phyloP scores from a whole-genome alignment of 2,888 invertebrate species.

The Allolobophora icterica region DNA sequence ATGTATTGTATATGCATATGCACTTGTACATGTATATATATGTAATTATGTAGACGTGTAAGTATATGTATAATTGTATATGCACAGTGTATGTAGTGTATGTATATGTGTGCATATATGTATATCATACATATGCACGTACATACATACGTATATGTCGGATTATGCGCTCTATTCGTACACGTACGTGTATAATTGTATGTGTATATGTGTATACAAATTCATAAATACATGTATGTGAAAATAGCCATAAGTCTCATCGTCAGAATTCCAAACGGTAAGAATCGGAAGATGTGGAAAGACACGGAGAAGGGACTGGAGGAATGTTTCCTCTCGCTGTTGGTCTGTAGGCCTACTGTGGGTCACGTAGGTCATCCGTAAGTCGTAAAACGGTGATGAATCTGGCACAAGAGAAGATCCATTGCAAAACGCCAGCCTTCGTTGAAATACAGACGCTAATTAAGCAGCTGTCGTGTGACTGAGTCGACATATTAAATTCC shows the following conservation, averaged over 20 bases:
- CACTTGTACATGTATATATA: neutral
- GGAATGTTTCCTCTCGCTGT: neutral
- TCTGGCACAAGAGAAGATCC: neutral
- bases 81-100: too few species aligned
- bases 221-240: neutral
- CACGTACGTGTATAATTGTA: neutral
- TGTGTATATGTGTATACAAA: neutral
- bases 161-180: too few species aligned
- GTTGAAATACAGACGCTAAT: neutral
- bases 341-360: neutral
- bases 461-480: too few species aligned
- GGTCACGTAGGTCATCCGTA: neutral
- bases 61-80: neutral
- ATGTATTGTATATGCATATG: neutral
- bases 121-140: too few species aligned
- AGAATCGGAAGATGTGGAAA: conserved; percentile 5
- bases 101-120: too few species aligned
- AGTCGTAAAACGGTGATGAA: neutral
- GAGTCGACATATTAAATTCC: too few species aligned
- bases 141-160: too few species aligned
- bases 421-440: neutral
- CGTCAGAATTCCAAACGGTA: neutral
- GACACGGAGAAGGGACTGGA: neutral
- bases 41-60: neutral
- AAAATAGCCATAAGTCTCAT: neutral